These are phyloP conservation scores for Willisornis vidua DNA, from an alignment of 2,113 vertebrate genomes.

Conservation along the genomic window DNA sequence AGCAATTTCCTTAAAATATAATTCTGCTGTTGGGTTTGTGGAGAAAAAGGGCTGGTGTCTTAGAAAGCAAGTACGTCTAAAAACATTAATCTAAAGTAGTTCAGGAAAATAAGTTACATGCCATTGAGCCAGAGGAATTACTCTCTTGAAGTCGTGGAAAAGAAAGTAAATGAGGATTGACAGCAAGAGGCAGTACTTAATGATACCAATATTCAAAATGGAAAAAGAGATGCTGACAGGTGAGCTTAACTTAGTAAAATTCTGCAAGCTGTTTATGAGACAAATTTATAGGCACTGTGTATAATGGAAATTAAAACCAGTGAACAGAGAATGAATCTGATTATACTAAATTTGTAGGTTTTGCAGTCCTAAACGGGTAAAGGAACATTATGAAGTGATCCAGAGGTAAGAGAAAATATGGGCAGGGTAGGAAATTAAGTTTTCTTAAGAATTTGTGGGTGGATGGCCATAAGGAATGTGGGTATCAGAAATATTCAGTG, in stretches of 20 bases:
- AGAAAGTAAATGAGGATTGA: neutral
- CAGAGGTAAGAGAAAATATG: neutral
- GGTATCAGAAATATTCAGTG: neutral
- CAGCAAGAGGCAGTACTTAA: neutral
- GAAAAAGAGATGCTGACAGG: neutral
- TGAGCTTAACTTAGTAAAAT: constrained; percentile 21
- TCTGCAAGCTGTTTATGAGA: neutral
- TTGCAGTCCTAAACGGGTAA: neutral
- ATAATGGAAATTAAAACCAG: neutral
- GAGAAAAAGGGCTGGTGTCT: neutral
- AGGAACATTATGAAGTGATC: neutral
- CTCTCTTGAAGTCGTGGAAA: neutral
- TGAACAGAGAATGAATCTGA: neutral
- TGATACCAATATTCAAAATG: neutral
- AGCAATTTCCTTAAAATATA: neutral
- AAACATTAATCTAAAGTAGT: neutral
- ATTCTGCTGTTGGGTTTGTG: neutral
- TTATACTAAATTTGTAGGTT: neutral
- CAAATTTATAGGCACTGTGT: neutral
- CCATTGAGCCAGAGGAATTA: neutral
- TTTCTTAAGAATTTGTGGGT: neutral
- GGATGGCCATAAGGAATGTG: neutral
- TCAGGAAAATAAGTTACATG: constrained; percentile 10
- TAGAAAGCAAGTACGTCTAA: neutral
- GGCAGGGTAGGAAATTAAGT: neutral